Evolutionary conservation across 2,888 invertebrate genomes (phyloP).

Genomic region (Labia minor): DNA sequence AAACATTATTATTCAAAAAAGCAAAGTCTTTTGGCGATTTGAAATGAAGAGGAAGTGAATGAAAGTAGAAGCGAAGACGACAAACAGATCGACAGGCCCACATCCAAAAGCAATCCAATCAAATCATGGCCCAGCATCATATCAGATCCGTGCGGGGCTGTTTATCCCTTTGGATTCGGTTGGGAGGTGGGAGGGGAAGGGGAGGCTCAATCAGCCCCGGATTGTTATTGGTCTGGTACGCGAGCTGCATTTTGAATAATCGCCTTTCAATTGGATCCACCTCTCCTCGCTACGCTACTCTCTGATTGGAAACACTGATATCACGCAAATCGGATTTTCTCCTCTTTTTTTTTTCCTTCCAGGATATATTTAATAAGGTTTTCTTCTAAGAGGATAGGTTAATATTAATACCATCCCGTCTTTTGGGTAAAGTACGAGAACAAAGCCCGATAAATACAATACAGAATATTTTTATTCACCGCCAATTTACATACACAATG

Average conservation of each 20-base stretch:
- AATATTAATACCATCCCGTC: no score
- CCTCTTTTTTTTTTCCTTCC: not conserved
- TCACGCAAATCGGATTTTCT: not conserved
- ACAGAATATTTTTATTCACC: no score
- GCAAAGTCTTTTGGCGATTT: not conserved
- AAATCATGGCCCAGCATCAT: not conserved
- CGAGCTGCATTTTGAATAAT: not conserved
- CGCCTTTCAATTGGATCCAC: not conserved
- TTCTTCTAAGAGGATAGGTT: not conserved
- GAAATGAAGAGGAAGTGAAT: not conserved
- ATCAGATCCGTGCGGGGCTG: not conserved
- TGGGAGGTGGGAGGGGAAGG: not conserved
- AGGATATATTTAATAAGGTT: not conserved
- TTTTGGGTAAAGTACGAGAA: no score
- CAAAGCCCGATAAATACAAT: no score
- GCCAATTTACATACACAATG: no score
- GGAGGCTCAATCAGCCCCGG: not conserved
- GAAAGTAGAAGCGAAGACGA: not conserved
- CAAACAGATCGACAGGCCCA: not conserved
- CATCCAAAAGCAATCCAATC: not conserved
- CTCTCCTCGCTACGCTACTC: not conserved
- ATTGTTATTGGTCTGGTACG: not conserved
- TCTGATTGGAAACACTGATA: not conserved
- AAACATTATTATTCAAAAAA: not conserved
- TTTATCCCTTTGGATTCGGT: not conserved